A percentile compares a stretch with the other conserved stretches of the same genome.
Evolutionary conservation across 2,888 invertebrate genomes (phyloP).

Genomic region (Cataglyphis albicans): DNA sequence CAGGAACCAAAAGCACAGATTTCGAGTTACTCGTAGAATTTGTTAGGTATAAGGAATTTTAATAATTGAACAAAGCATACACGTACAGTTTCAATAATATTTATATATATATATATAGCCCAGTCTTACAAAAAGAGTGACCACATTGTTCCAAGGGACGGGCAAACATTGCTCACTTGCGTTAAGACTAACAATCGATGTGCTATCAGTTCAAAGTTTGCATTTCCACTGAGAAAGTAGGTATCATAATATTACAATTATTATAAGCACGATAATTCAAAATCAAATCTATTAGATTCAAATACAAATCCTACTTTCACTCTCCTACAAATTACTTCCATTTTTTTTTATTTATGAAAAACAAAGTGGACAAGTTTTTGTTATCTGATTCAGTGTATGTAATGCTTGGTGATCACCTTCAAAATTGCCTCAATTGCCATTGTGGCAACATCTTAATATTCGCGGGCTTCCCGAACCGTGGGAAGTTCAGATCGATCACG

Average conservation of each 20-base stretch:
- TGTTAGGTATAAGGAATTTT: slow-evolving; percentile 79
- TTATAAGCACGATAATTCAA: slow-evolving; percentile 84
- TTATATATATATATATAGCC: slow-evolving; percentile 85
- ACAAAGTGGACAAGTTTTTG: slow-evolving; percentile 83
- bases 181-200: slow-evolving; percentile 84
- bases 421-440: slow-evolving; percentile 84
- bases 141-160: slow-evolving; percentile 85
- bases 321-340: slow-evolving; percentile 82
- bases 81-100: slow-evolving; percentile 85
- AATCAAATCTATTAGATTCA: slow-evolving; percentile 85
- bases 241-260: slow-evolving; percentile 83
- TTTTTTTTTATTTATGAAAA: slow-evolving; percentile 82
- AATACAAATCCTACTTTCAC: slow-evolving; percentile 86
- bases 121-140: slow-evolving; percentile 86
- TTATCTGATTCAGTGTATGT: slow-evolving; percentile 81
- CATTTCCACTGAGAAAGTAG: slow-evolving; percentile 84
- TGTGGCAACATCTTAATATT: slow-evolving; percentile 81
- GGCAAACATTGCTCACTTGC: slow-evolving; percentile 84
- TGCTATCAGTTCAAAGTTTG: slow-evolving; percentile 81
- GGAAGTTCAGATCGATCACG: slow-evolving; percentile 81
- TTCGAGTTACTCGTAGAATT: slow-evolving; percentile 79
- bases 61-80: slow-evolving; percentile 84
- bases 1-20: slow-evolving; percentile 73
- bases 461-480: slow-evolving; percentile 82
- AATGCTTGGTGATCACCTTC: slow-evolving; percentile 82